phyloP scores from a whole-genome alignment of 2,113 vertebrate species.

The Ictalurus punctatus region DNA sequence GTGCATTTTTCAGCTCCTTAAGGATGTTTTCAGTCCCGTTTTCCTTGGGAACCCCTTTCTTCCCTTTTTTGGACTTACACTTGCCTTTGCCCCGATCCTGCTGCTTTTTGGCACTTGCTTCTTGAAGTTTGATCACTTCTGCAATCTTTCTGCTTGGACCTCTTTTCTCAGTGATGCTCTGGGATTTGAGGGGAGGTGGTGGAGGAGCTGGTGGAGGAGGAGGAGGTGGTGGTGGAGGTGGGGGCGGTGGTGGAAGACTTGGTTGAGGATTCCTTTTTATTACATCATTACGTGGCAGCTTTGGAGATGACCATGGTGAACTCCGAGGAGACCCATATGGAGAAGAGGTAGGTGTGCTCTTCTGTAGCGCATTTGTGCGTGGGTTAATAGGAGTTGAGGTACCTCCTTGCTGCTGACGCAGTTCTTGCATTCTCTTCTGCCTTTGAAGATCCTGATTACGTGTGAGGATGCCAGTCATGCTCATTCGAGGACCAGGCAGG shows the following conservation, averaged over 20 bases:
- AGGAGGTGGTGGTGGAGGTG: slow-evolving; percentile 62
- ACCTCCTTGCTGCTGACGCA: slow-evolving; percentile 77
- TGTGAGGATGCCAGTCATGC: slow-evolving; percentile 93
- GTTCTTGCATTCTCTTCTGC: slow-evolving; percentile 89
- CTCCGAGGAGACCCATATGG: slow-evolving; percentile 81
- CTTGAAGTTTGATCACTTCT: slow-evolving; percentile 89
- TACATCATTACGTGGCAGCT: slow-evolving; percentile 62
- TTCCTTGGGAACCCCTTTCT: slow-evolving; percentile 60
- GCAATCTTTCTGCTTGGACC: slow-evolving; percentile 88
- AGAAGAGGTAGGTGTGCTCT: slow-evolving; percentile 80
- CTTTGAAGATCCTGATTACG: slow-evolving; percentile 94
- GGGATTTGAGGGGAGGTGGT: slow-evolving; percentile 38
- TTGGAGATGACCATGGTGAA: slow-evolving; percentile 86
- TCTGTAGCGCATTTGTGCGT: slow-evolving; percentile 81
- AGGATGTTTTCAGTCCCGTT: slow-evolving; percentile 77
- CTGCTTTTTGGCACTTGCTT: slow-evolving; percentile 74
- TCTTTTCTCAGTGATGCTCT: slow-evolving; percentile 70
- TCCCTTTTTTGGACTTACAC: slow-evolving; percentile 78
- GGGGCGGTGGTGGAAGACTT: slow-evolving; percentile 61
- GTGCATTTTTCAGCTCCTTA: slow-evolving; percentile 89
- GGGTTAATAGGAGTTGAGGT: slow-evolving; percentile 63
- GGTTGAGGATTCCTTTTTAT: slow-evolving; percentile 67
- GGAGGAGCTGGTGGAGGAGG: slow-evolving; percentile 56
- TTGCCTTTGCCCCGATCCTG: slow-evolving; percentile 70
- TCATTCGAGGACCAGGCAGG: slow-evolving; percentile 93